Conservation (phyloP, 1,140 invertebrate genomes). For the Hermetia illucens region DNA sequence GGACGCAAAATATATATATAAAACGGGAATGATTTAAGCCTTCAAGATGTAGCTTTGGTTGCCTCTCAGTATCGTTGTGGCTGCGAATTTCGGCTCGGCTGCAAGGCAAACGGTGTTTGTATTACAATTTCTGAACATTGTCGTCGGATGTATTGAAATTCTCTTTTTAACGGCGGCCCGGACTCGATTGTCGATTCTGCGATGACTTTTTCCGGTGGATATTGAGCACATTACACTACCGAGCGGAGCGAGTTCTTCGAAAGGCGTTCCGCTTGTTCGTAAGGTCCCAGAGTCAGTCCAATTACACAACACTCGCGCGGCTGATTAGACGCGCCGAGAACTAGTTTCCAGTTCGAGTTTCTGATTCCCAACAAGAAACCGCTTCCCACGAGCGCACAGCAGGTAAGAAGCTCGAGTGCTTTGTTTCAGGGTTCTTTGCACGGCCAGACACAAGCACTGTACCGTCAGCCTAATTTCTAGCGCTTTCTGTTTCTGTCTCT, state of each 20-base stretch:
- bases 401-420: not conserved
- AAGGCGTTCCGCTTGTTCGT: not conserved
- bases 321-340: no score
- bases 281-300: not conserved
- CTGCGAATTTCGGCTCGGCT: slow-evolving; percentile 7
- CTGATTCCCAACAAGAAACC: not conserved
- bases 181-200: slow-evolving; percentile 1
- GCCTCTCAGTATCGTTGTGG: slow-evolving; percentile 18
- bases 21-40: not conserved
- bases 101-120: slow-evolving; percentile 15
- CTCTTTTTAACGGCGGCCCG: slow-evolving; percentile 43
- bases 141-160: slow-evolving; percentile 67
- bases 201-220: not conserved
- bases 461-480: no score
- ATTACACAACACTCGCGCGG: not conserved
- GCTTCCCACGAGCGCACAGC: not conserved
- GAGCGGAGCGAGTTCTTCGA: not conserved
- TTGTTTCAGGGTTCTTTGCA: not conserved
- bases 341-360: no score
- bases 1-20: not conserved
- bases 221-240: slow-evolving; percentile 4
- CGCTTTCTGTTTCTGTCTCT: not conserved
- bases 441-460: not conserved
- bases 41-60: slow-evolving; percentile 22
- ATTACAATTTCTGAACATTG: slow-evolving; percentile 65